Percentiles rank a stretch among this genome's conserved stretches.
Evolutionary conservation across 2,113 vertebrate species (phyloP).

Genomic region (Synodontis membranacea): DNA sequence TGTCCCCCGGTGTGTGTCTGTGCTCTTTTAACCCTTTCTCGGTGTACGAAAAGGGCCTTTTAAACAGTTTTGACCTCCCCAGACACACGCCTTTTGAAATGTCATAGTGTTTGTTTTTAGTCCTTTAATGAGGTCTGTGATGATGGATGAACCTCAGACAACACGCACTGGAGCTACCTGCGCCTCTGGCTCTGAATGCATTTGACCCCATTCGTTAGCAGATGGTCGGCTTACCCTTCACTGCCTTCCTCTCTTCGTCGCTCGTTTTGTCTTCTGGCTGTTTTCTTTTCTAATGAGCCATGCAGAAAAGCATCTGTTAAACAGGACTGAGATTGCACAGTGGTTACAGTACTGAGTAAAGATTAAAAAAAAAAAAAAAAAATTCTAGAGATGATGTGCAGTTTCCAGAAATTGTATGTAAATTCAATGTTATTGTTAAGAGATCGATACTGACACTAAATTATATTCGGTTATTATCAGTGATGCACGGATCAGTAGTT

Average conservation of each 20-base stretch:
- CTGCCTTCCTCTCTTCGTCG: constrained; percentile 47
- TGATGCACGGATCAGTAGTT: neutral
- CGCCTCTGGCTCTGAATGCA: constrained; percentile 22
- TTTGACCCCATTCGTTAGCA: constrained; percentile 37
- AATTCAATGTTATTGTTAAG: neutral
- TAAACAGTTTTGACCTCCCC: neutral
- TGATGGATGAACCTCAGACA: constrained; percentile 26
- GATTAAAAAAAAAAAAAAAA: neutral
- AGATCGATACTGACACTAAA: neutral
- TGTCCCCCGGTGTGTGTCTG: neutral
- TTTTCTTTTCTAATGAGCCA: constrained; percentile 30
- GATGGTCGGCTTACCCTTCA: constrained; percentile 30
- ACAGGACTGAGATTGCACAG: constrained; percentile 4
- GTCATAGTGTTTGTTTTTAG: constrained; percentile 33
- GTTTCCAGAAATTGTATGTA: neutral
- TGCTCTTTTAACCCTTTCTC: neutral
- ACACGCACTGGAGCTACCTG: constrained; percentile 14
- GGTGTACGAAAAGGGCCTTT: neutral
- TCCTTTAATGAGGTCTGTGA: constrained; percentile 33
- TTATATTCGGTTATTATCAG: neutral
- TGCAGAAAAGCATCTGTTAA: constrained; percentile 18
- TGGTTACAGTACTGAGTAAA: constrained; percentile 8
- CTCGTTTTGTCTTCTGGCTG: constrained; percentile 10
- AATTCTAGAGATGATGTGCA: neutral
- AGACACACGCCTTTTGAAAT: constrained; percentile 2